Conservation (phyloP, 2,888 invertebrate species). For the Eupithecia vulgata region DNA sequence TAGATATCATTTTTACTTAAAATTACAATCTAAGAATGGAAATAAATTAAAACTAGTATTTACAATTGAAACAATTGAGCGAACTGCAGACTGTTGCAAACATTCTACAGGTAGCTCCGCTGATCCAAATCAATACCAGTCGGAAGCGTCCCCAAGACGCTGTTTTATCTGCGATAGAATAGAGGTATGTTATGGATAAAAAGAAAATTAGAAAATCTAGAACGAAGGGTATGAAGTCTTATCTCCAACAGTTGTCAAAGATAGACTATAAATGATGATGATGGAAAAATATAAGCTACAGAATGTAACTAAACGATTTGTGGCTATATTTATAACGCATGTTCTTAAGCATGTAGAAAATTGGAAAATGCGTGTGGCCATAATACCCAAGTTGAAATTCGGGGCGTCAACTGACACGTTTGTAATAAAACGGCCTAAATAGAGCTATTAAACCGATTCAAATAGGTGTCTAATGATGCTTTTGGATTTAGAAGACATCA, state of each 20-base stretch:
- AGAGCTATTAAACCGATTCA: constrained; percentile 5
- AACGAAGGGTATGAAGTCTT: not conserved
- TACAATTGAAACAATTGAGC: too few species aligned
- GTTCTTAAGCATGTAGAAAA: not conserved
- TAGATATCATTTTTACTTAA: too few species aligned
- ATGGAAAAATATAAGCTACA: too few species aligned
- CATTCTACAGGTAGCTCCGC: too few species aligned
- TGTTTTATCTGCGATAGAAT: too few species aligned
- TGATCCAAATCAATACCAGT: too few species aligned
- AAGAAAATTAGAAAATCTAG: too few species aligned
- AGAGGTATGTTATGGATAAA: too few species aligned
- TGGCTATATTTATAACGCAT: not conserved
- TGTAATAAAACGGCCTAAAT: constrained; percentile 13
- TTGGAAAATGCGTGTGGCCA: not conserved
- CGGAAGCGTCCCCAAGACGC: too few species aligned
- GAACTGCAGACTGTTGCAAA: too few species aligned
- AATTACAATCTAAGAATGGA: too few species aligned
- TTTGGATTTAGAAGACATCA: constrained; percentile 6
- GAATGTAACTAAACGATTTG: not conserved
- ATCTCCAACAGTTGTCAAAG: not conserved
- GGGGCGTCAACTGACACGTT: not conserved
- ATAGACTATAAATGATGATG: not conserved
- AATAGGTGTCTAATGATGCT: constrained; percentile 9
- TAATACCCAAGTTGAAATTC: not conserved
- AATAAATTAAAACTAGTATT: too few species aligned